Evolutionary conservation across 2,113 vertebrate species (phyloP).

Genomic region (Rattus norvegicus): DNA sequence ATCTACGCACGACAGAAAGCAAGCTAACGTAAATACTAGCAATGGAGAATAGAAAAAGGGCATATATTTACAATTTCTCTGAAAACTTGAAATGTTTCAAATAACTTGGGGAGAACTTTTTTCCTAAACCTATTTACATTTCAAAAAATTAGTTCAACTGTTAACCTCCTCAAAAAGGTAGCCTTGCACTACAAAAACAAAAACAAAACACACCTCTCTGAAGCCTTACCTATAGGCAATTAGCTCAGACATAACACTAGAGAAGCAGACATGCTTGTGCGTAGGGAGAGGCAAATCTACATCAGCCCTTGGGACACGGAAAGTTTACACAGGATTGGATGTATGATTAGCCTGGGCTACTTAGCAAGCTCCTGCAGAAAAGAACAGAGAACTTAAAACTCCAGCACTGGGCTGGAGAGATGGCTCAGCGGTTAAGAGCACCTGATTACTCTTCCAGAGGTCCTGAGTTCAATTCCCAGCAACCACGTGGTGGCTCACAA

Average conservation of each 20-base stretch:
- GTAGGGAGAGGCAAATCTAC: background rate
- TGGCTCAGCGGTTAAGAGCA: too few relatives aligned
- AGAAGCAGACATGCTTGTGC: background rate
- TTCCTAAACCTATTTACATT: background rate
- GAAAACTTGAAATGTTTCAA: background rate
- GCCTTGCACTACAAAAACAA: background rate
- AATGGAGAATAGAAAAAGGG: background rate
- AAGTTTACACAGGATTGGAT: background rate
- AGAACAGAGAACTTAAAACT: background rate
- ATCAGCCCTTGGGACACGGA: background rate
- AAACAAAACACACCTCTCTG: background rate
- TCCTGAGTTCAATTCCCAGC: too few relatives aligned
- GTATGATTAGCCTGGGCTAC: background rate
- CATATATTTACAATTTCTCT: background rate
- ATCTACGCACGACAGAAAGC: too few relatives aligned
- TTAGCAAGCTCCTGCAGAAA: background rate
- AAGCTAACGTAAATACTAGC: background rate
- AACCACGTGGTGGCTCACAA: too few relatives aligned
- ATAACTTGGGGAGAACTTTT: background rate
- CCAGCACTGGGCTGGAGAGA: too few relatives aligned
- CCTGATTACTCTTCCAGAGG: too few relatives aligned
- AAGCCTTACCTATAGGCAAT: background rate
- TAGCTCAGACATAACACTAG: background rate
- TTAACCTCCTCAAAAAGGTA: background rate
- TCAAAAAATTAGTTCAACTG: background rate